Base-by-base conservation (phyloP, 2,888 invertebrate genomes). In the Scaptodrosophila latifasciaeformis region DNA sequence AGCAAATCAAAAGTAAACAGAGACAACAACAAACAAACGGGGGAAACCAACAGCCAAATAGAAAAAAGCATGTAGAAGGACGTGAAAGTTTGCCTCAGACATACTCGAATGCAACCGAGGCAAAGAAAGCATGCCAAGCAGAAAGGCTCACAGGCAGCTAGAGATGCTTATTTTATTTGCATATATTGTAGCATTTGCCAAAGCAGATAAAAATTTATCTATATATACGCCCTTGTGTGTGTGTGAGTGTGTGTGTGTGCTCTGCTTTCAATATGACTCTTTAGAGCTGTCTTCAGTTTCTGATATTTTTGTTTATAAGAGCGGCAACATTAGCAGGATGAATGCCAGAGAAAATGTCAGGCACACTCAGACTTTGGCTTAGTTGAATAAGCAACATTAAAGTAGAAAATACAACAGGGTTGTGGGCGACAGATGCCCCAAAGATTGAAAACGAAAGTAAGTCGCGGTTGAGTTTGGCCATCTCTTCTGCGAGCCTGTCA, bases 1-100 rank as follows among this genome's bases (percentile, higher is more conserved):
- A 72, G 68, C 62, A 77, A 74, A 77, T 74, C 72, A 70, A 74
- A 74, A 62, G 77, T 66, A 74, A 74, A 77, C 72, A 76, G 48
- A 58, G 37, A 45, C 48, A 19, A 48, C 40, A 18, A 49, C 47
- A 40, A 42, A 49, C 43, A 45, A 24, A 27, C n/a, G 57, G 54
- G 47, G 59, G 6, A 27, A 51, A 52, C 46, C 37, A 49, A 44
- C 43, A 53, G 17, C 31, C 31, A 18, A 9, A 17, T 34, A 1
- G n/a, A n/a, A n/a, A n/a, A n/a, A n/a, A n/a, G n/a, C n/a, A n/a
- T n/a, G n/a, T n/a, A n/a, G n/a, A n/a, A n/a, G n/a, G n/a, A n/a
- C n/a, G n/a, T n/a, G n/a, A n/a, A n/a, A n/a, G n/a, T n/a, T n/a
- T n/a, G n/a, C n/a, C n/a, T 6, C 34, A 34, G 15, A 34, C 34